These are phyloP conservation scores for Catharus minimus DNA, from an alignment of 2,113 vertebrate species.

Conservation along the genomic window DNA sequence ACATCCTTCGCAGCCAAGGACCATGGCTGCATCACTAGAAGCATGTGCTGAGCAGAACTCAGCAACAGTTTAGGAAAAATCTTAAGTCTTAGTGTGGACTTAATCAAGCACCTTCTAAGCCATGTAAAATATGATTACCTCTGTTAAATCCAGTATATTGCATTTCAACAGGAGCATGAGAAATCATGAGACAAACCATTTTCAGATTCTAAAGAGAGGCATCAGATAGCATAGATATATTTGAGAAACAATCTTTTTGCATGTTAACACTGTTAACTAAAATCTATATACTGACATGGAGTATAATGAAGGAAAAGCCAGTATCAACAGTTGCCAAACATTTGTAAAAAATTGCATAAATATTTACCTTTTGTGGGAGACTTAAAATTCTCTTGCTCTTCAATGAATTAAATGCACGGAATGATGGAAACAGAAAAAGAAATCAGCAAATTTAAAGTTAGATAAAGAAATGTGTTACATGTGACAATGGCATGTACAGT, in stretches of 20 bases:
- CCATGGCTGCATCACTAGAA: neutral
- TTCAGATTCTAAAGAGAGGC: neutral
- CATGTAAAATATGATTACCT: neutral
- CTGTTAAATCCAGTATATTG: neutral
- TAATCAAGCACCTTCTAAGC: neutral
- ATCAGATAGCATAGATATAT: neutral
- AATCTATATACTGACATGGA: neutral
- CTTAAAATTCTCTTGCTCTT: constrained; percentile 84
- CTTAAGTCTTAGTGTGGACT: neutral
- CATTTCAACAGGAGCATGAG: neutral
- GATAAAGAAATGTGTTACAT: constrained; percentile 74
- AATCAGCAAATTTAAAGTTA: constrained; percentile 86
- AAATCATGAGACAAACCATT: neutral
- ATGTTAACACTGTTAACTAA: neutral
- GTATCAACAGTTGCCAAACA: constrained; percentile 58
- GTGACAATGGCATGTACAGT: constrained; percentile 76
- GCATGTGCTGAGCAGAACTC: neutral
- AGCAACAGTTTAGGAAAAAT: neutral
- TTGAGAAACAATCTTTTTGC: neutral
- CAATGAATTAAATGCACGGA: constrained; percentile 87
- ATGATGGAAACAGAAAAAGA: constrained; percentile 87
- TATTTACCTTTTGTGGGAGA: constrained; percentile 85
- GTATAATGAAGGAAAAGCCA: constrained; percentile 23
- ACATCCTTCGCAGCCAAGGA: neutral
- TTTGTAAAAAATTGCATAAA: constrained; percentile 70